Base-by-base conservation (phyloP, 2,888 invertebrate species). In the Dusona sp. region DNA sequence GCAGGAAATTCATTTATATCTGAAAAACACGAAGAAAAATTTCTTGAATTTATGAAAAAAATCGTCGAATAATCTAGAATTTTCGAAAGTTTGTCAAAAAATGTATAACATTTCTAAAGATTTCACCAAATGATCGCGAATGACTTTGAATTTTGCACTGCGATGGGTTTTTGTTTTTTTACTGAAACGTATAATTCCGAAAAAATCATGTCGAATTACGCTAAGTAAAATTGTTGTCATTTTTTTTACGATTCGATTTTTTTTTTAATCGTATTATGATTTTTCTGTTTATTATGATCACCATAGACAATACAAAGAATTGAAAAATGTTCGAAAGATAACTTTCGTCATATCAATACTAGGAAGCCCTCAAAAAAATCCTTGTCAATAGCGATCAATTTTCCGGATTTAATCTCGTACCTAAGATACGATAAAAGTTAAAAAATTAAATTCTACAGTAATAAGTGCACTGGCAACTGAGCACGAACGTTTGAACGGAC, bases 341-440 rank as follows among this genome's bases (percentile, higher is more conserved):
- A 61, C 61, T 61, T 16, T 25, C 29, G 6, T 61, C 29, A 16
- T 61, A 61, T 61, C 61, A 61, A 61, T 16, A 61, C 29, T 1
- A 61, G 25, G 61, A 61, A 29, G 29, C 16, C 1, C 16, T 7
- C 0, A 61, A 61, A 61, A 61, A 29, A 61, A 16, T 16, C 11
- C 29, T 29, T 61, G 29, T 29, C 29, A 25, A 61, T 25, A 54
- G 4, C 29, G 61, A 61, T 61, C 29, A 25, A 61, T 61, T 61
- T 61, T 61, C 61, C 61, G 61, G 25, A 16, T 61, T 74, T 33
- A 61, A 57, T 74, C 57, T 36, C 57, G 8, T 13, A 11, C 36
- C 13, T 36, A 13, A 36, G 33, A 73, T 73, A 48, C n/a, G 51
- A 54, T 22, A 22, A 73, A 13, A 13, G 13, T 16, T 29, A 13